A percentile compares a stretch with the other conserved stretches of the same genome.
Conservation (phyloP, 2,113 vertebrate species). For the Phaethornis superciliosus region DNA sequence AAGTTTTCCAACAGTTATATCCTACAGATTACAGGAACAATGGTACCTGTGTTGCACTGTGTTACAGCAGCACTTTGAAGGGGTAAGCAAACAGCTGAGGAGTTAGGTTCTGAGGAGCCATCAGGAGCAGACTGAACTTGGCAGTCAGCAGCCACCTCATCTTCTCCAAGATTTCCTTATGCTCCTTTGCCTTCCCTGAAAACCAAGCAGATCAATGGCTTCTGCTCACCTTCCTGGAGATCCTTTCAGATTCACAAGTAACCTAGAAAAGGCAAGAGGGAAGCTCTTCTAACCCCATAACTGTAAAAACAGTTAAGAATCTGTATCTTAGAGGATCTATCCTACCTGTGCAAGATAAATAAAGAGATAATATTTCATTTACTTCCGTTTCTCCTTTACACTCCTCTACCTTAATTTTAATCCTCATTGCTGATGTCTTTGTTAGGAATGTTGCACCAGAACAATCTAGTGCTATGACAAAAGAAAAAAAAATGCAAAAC, state of each 20-base stretch:
- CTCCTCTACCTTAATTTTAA: background rate
- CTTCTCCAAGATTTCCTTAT: background rate
- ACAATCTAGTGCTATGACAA: background rate
- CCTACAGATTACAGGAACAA: constrained; percentile 56
- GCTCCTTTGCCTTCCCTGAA: background rate
- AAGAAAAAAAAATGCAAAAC: background rate
- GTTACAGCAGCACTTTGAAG: constrained; percentile 38
- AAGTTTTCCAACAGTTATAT: constrained; percentile 60
- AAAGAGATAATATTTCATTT: background rate
- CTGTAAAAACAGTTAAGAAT: background rate
- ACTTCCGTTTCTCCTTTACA: background rate
- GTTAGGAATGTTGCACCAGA: background rate
- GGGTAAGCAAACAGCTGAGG: constrained; percentile 26
- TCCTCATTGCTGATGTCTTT: background rate
- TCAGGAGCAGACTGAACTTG: background rate
- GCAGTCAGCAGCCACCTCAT: background rate
- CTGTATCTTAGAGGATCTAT: background rate
- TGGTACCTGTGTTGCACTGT: constrained; percentile 50
- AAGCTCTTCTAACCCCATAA: background rate
- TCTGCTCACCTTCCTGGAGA: background rate
- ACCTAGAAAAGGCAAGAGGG: background rate
- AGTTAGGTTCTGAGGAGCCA: background rate
- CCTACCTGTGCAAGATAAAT: background rate
- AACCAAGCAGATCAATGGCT: background rate
- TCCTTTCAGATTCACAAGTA: background rate